These are phyloP conservation scores for Lycocerus yunnanus DNA, from an alignment of 2,888 invertebrate species.

Conservation along the genomic window DNA sequence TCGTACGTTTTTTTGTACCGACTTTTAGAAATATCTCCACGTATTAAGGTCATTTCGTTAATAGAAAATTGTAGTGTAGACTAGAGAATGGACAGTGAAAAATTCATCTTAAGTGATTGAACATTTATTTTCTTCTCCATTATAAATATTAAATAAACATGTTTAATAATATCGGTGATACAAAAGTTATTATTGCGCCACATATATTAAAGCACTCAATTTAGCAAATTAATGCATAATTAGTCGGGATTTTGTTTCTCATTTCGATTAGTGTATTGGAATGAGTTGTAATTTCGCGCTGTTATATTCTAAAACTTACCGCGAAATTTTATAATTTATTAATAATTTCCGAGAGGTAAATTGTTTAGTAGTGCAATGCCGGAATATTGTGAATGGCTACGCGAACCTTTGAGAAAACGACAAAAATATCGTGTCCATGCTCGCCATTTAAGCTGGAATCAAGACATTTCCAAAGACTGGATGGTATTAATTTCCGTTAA, in stretches of 20 bases:
- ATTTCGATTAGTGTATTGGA: background rate
- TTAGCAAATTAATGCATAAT: background rate
- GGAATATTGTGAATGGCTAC: constrained; percentile 43
- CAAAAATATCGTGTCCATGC: constrained; percentile 44
- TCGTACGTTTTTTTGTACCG: constrained; percentile 1
- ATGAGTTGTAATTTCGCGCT: background rate
- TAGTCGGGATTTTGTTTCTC: background rate
- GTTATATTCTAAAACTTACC: background rate
- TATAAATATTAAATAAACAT: background rate
- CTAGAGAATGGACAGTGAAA: constrained; percentile 23
- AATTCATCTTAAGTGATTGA: constrained; percentile 5
- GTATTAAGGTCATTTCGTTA: constrained; percentile 22
- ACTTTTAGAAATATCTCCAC: constrained; percentile 14
- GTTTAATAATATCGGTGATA: background rate
- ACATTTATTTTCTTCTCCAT: background rate
- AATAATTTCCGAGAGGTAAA: constrained; percentile 9
- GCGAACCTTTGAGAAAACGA: constrained; percentile 41
- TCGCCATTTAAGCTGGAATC: constrained; percentile 30
- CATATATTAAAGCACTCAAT: background rate
- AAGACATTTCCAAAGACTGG: constrained; percentile 39
- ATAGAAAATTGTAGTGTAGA: constrained; percentile 2
- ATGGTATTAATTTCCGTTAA: constrained; percentile 44
- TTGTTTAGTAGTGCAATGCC: constrained; percentile 35
- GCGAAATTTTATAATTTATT: background rate
- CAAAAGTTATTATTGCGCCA: background rate